Base-by-base conservation (phyloP, 2,113 vertebrate genomes). In the Ctenodactylus gundi region DNA sequence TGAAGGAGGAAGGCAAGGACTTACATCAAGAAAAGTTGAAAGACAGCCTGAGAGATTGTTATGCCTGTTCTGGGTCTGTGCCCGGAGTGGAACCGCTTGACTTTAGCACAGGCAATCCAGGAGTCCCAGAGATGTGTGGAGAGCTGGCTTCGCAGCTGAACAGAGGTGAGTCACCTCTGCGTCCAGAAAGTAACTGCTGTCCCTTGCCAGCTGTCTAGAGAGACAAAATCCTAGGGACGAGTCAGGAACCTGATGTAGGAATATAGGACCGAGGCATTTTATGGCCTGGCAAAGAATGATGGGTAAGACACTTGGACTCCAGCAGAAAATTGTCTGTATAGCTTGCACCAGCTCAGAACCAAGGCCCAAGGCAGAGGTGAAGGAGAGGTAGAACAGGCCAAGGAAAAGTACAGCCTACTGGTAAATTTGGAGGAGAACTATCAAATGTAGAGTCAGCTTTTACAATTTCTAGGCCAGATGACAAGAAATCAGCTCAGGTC, bases 371-470 rank as follows among this genome's bases (percentile, higher is more conserved):
- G 13, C 14, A 31, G 51, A 5, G 31, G 11, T 53, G 34, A 1
- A 27, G 18, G 13, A 7, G 9, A 20, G 21, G 34, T 14, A 7
- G 6, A 20, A 1, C 1, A 31, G 72, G 1, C 12, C 15, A 49
- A 64, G n/a, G 78, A 21, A 12, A 58, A 86, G 53, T 8, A 39
- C 3, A 51, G 75, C 51, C 27, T 49, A 85, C 41, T 73, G 39
- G 4, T 20, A 17, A 4, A 44, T 29, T 4, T 68, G 25, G 67
- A 78, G 12, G 34, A 5, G 27, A 3, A 6, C 39, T n/a, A 41
- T 29, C 60, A 68, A 29, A 72, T 36, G 27, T 68, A 62, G n/a
- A 46, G 14, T 75, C 9, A 31, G 55, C 21, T 49, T 39, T 44
- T 68, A 57, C 14, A 10, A 76, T 8, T 89, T 78, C 68, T 7